A percentile compares a stretch with the other conserved stretches of the same genome.
phyloP scores from a whole-genome alignment of 1,140 invertebrate genomes.

The Acyrthosiphon pisum region DNA sequence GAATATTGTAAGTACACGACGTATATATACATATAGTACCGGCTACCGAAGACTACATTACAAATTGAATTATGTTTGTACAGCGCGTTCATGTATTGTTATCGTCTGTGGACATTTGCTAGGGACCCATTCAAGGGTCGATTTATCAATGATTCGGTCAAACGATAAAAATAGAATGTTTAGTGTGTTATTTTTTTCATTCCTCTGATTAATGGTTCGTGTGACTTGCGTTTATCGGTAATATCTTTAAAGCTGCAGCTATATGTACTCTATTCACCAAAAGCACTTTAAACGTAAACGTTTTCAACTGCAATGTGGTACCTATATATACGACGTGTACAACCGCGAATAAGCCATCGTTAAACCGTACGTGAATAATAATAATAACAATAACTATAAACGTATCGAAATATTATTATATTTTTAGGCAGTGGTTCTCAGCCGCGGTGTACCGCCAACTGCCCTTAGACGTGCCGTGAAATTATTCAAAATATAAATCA shows the following conservation, averaged over 20 bases:
- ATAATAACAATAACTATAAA: background rate
- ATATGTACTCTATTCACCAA: background rate
- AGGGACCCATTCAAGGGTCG: background rate
- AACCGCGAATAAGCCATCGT: background rate
- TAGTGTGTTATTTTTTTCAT: background rate
- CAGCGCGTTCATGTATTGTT: background rate
- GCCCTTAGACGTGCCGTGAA: too few species aligned
- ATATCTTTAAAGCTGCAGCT: background rate
- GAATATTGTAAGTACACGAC: background rate
- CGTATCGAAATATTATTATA: too few species aligned
- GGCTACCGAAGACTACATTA: background rate
- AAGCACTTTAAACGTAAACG: constrained; percentile 19
- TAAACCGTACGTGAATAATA: background rate
- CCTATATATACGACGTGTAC: background rate
- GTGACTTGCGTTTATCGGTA: background rate
- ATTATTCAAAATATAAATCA: too few species aligned
- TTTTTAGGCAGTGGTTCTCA: too few species aligned
- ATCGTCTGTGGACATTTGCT: background rate
- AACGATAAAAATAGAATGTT: background rate
- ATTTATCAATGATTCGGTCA: background rate
- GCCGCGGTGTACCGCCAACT: too few species aligned
- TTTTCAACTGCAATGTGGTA: background rate
- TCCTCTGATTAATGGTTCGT: constrained; percentile 16
- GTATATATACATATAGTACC: background rate
- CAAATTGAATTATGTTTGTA: constrained; percentile 22